phyloP scores from a whole-genome alignment of 2,888 invertebrate genomes.

The Chalcosyrphus nemorum region DNA sequence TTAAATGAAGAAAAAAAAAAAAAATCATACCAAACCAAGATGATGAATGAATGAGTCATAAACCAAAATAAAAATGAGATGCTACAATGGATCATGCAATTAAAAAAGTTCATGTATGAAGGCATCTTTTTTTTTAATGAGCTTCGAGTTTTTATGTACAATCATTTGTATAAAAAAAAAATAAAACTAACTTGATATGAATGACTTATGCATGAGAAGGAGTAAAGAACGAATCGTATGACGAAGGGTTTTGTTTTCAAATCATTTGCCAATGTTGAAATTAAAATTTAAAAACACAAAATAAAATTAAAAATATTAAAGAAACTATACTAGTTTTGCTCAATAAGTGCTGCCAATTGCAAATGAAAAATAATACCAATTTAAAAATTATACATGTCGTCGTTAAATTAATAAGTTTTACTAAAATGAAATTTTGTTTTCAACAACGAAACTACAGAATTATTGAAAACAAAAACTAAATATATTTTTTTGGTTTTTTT shows the following conservation, averaged over 20 bases:
- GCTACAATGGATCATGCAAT: slow-evolving; percentile 52
- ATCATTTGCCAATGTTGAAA: slow-evolving; percentile 36
- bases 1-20: neutral
- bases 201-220: slow-evolving; percentile 56
- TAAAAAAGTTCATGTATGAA: slow-evolving; percentile 39
- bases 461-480: slow-evolving; percentile 70
- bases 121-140: slow-evolving; percentile 53
- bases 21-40: neutral
- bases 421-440: slow-evolving; percentile 3
- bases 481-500: slow-evolving; percentile 27
- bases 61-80: slow-evolving; percentile 28
- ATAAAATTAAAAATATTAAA: neutral
- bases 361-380: slow-evolving; percentile 64
- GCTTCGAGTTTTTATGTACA: slow-evolving; percentile 45
- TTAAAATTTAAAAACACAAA: neutral
- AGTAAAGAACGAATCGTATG: slow-evolving; percentile 1
- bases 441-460: slow-evolving; percentile 66
- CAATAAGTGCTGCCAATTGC: slow-evolving; percentile 72
- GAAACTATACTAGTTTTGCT: slow-evolving; percentile 61
- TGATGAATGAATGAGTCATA: slow-evolving; percentile 27
- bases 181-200: slow-evolving; percentile 3
- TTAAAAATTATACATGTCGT: slow-evolving; percentile 28
- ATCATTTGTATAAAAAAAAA: slow-evolving; percentile 11
- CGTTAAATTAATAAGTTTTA: slow-evolving; percentile 16
- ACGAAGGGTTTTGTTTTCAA: slow-evolving; percentile 35